These are phyloP conservation scores for Thymelicus sylvestris DNA, from an alignment of 2,888 invertebrate species.

Conservation along the genomic window DNA sequence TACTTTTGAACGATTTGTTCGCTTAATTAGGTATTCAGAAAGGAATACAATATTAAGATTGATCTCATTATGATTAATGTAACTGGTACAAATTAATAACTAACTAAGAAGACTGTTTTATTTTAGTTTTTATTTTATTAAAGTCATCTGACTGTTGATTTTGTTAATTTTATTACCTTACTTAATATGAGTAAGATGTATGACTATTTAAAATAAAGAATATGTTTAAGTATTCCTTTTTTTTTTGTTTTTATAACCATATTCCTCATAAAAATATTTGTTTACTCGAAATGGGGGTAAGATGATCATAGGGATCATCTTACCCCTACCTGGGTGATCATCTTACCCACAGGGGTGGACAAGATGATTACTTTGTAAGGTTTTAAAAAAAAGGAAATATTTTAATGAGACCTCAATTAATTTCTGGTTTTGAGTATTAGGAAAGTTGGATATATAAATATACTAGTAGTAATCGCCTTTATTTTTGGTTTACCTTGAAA, in stretches of 20 bases:
- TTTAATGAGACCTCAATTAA: neutral
- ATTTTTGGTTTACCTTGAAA: constrained; percentile 8
- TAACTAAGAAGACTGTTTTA: neutral
- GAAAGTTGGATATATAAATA: constrained; percentile 1
- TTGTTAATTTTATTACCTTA: neutral
- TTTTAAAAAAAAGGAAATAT: neutral
- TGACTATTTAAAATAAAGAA: neutral
- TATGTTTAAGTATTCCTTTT: neutral
- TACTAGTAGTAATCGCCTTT: neutral
- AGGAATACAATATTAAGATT: neutral
- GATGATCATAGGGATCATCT: too few relatives aligned
- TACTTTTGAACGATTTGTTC: neutral
- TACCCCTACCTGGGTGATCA: neutral
- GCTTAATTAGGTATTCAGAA: neutral
- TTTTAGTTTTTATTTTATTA: neutral
- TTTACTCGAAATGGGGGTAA: neutral
- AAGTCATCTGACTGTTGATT: neutral
- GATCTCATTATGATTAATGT: neutral
- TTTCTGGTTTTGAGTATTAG: constrained; percentile 3
- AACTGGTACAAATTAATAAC: neutral
- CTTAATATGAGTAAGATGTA: neutral
- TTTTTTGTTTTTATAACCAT: neutral
- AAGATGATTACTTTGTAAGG: constrained; percentile 1
- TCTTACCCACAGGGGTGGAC: neutral
- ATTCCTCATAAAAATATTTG: neutral